These are phyloP conservation scores for Monodelphis domestica DNA, from an alignment of 2,797 vertebrate species.

Conservation along the genomic window DNA sequence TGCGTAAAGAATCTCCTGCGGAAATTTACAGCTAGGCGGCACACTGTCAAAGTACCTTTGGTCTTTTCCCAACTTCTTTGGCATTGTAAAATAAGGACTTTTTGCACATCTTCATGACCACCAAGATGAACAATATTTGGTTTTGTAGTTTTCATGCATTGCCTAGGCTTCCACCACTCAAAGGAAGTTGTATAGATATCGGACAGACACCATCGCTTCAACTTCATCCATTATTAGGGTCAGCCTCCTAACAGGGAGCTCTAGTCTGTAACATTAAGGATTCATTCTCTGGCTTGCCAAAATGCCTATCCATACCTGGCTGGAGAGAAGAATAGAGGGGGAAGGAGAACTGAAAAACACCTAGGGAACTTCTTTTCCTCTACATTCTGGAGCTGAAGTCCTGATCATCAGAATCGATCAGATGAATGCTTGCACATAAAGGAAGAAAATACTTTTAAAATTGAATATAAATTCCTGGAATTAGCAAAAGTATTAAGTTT, in stretches of 20 bases:
- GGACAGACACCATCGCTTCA: background rate
- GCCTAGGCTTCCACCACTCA: background rate
- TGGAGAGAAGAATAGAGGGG: constrained; percentile 7
- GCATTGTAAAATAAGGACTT: background rate
- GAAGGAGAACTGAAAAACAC: background rate
- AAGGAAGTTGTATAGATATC: background rate
- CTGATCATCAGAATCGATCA: background rate
- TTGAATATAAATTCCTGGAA: background rate
- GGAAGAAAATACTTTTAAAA: background rate
- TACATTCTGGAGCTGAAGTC: no score
- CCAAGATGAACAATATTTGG: background rate
- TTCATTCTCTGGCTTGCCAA: background rate
- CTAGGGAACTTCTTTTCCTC: no score
- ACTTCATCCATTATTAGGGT: background rate
- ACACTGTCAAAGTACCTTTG: background rate
- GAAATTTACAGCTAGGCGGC: no score
- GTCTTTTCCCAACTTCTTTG: constrained; percentile 1
- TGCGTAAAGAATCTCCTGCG: no score
- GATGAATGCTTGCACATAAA: background rate
- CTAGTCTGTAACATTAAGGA: background rate
- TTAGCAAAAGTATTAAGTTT: background rate
- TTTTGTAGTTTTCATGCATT: background rate
- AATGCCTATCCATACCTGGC: background rate
- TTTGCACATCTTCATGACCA: background rate
- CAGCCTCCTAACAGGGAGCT: background rate